A percentile compares a stretch with the other conserved stretches of the same genome.
Evolutionary conservation across 2,797 vertebrate species (phyloP).

Genomic region (Amblyopsis hoosieri): DNA sequence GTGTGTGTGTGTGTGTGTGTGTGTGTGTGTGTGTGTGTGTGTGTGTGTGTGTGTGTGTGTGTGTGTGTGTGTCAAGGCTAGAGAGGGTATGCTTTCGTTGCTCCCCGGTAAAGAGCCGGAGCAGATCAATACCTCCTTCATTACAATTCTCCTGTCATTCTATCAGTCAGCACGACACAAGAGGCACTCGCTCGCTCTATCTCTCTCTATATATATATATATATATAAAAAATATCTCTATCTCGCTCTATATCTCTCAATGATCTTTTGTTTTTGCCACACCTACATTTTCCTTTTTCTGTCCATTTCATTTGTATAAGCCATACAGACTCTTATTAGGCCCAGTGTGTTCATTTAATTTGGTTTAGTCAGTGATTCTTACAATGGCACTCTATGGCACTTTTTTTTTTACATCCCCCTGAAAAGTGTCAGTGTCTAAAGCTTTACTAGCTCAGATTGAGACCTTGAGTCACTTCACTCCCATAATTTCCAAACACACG

Average conservation of each 20-base stretch:
- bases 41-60: slow-evolving; percentile 1
- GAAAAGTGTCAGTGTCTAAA: too few relatives aligned
- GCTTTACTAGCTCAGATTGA: too few relatives aligned
- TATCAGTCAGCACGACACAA: slow-evolving; percentile 34
- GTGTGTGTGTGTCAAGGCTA: background rate
- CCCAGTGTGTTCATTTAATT: background rate
- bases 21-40: too few relatives aligned
- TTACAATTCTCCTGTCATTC: slow-evolving; percentile 18
- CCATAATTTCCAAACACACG: too few relatives aligned
- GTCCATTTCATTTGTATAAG: background rate
- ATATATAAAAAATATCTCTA: too few relatives aligned
- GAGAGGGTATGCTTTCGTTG: background rate
- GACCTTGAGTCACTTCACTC: too few relatives aligned
- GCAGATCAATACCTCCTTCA: slow-evolving; percentile 13
- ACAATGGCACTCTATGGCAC: background rate
- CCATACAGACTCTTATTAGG: background rate
- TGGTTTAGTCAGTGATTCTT: background rate
- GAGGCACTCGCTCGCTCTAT: slow-evolving; percentile 9
- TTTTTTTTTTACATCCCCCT: too few relatives aligned
- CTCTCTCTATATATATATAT: background rate
- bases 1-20: too few relatives aligned
- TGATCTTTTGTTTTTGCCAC: background rate
- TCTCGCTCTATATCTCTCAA: background rate
- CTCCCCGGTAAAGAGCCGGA: slow-evolving; percentile 25
- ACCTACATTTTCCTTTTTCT: background rate